A percentile compares a stretch with the other conserved stretches of the same genome.
Evolutionary conservation across 2,888 invertebrate species (phyloP).

Genomic region (Drosophila neotestacea): DNA sequence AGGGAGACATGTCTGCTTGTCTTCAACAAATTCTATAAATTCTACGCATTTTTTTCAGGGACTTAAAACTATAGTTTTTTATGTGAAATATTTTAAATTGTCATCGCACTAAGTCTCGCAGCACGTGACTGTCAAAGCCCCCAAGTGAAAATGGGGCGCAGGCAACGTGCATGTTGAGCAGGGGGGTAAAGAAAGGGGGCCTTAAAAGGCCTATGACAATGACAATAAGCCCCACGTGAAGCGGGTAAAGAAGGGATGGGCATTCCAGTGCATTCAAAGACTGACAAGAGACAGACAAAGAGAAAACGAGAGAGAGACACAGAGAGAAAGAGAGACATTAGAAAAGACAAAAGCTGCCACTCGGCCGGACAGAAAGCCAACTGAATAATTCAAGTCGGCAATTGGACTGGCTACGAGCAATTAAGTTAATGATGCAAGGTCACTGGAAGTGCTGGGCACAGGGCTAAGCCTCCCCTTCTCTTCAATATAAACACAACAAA

Average conservation of each 20-base stretch:
- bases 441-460: slow-evolving; percentile 71
- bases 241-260: not conserved
- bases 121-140: slow-evolving; percentile 64
- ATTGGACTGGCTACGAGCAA: slow-evolving; percentile 73
- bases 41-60: slow-evolving; percentile 19
- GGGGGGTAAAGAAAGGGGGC: not conserved
- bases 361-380: slow-evolving; percentile 52
- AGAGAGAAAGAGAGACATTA: slow-evolving; percentile 34
- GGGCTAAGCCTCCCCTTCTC: slow-evolving; percentile 18
- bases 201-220: slow-evolving; percentile 26
- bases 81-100: slow-evolving; percentile 41
- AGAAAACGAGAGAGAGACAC: not conserved
- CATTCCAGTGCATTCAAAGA: slow-evolving; percentile 40
- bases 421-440: slow-evolving; percentile 82
- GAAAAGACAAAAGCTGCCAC: slow-evolving; percentile 54
- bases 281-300: slow-evolving; percentile 13
- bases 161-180: slow-evolving; percentile 47
- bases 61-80: slow-evolving; percentile 17
- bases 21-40: not conserved
- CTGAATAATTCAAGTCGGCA: slow-evolving; percentile 79
- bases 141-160: slow-evolving; percentile 9
- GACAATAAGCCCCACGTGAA: slow-evolving; percentile 26
- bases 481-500: slow-evolving; percentile 31
- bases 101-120: slow-evolving; percentile 55
- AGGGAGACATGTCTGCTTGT: slow-evolving; percentile 12